phyloP scores from a whole-genome alignment of 2,888 invertebrate genomes.

The Lithophane leautieri region DNA sequence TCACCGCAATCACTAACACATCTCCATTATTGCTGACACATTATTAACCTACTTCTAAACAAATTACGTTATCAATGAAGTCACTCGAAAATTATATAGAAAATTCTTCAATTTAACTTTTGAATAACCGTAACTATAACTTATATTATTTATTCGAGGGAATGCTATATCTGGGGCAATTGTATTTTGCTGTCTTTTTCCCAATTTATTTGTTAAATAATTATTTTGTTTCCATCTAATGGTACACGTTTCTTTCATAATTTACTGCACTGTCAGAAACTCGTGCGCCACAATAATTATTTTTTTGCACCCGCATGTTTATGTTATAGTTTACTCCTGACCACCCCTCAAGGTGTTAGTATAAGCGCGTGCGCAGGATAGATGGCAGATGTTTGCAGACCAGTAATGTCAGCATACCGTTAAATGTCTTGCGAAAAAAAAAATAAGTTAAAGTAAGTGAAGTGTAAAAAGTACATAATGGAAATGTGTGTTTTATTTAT shows the following conservation, averaged over 20 bases:
- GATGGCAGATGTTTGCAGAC: conserved; percentile 79
- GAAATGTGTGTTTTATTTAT: conserved; percentile 3
- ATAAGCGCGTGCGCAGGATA: conserved; percentile 75
- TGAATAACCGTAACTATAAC: no score
- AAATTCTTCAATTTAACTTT: no score
- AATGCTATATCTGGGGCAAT: no score
- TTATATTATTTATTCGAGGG: no score
- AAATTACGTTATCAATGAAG: no score
- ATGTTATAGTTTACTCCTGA: conserved; percentile 28
- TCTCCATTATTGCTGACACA: background rate
- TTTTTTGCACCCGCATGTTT: conserved; percentile 73
- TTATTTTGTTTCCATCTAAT: no score
- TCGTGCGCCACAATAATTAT: conserved; percentile 25
- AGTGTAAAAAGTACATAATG: conserved; percentile 6
- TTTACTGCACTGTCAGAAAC: background rate
- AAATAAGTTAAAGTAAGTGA: conserved; percentile 17
- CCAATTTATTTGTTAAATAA: no score
- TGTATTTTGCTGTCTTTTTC: no score
- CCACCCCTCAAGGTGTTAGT: conserved; percentile 72
- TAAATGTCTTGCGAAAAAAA: conserved; percentile 20
- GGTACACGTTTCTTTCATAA: no score
- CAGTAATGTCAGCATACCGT: conserved; percentile 71
- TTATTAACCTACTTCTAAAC: no score
- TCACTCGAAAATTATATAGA: no score
- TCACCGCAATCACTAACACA: conserved; percentile 19